Evolutionary conservation across 2,113 vertebrate genomes (phyloP), one percentile per base, ranked within the genome.

Genomic region (Quiscalus mexicanus): DNA sequence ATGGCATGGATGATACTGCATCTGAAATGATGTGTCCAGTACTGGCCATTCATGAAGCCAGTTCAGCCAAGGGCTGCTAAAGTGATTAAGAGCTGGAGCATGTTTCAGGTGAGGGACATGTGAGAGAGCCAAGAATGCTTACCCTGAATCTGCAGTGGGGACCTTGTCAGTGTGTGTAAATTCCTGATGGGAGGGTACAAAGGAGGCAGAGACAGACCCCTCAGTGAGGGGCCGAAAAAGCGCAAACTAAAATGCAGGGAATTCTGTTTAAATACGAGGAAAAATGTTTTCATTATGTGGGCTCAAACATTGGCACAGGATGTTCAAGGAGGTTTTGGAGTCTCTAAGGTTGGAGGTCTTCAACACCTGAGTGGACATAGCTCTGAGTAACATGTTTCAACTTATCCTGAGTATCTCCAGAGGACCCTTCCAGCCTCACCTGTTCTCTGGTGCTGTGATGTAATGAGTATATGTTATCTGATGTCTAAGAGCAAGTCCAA

Each of bases 201-300:
- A 77, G 17, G 37, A 63, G 30, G 37, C 11, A 45, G 17, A 78
- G 33, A 3, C 7, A 75, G 33, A 22, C 17, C 59, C 45, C 24
- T 76, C 13, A 27, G 35, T 60, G 59, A 69, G 65, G 73, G 18
- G 18, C n/a, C 15, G 35, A 30, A 39, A 47, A 21, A 79, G 3
- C 1, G 1, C 33, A 37, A 77, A n/a, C 8, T 31, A 15, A 84
- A 82, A 42, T 33, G 2, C 19, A 30, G 21, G 30, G 14, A 70
- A 56, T 65, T 56, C 25, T 50, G 15, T 81, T 73, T 60, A 59
- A 87, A 44, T 27, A 35, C 5, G 65, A 19, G 55, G 49, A 45
- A 50, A 87, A 77, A 3, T 0, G 0, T 13, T 62, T 47, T 41
- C n/a, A 37, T 11, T 37, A 3, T 49, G 6, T 33, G 24, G 19